A percentile compares a stretch with the other conserved stretches of the same genome.
Evolutionary conservation across 1,140 invertebrate genomes (phyloP).

Genomic region (Oscheius sp.): DNA sequence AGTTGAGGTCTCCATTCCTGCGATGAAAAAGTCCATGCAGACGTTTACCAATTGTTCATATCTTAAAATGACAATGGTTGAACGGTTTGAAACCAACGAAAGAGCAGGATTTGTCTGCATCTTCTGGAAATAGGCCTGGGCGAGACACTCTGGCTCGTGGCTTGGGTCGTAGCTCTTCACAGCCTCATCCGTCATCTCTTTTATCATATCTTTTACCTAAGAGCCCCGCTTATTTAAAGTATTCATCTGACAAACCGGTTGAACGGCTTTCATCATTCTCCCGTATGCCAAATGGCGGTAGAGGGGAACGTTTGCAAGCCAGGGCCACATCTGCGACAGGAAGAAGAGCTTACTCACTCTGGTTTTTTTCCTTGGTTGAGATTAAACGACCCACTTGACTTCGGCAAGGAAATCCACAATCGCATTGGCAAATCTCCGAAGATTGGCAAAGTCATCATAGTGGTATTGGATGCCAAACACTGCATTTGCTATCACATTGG

Average conservation of each 20-base stretch:
- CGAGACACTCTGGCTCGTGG: background rate
- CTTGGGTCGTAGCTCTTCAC: background rate
- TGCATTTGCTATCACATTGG: background rate
- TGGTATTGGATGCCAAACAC: background rate
- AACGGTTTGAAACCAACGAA: background rate
- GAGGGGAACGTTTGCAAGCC: background rate
- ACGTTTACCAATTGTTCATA: background rate
- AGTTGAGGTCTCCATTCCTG: background rate
- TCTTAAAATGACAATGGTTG: background rate
- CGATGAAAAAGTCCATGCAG: slow-evolving; percentile 1
- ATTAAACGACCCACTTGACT: too few relatives aligned
- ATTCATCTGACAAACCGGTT: background rate
- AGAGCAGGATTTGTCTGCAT: background rate
- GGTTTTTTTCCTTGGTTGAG: background rate
- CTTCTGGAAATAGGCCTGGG: background rate
- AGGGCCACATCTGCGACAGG: background rate
- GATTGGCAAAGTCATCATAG: background rate
- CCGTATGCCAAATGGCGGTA: background rate
- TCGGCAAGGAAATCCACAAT: too few relatives aligned
- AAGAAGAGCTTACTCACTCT: background rate
- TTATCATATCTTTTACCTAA: background rate
- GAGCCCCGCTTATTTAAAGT: background rate
- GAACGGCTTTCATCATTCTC: background rate
- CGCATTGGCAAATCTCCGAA: too few relatives aligned
- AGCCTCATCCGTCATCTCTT: background rate